Evolutionary conservation across 2,113 vertebrate genomes (phyloP).

Genomic region (Colossoma macropomum): DNA sequence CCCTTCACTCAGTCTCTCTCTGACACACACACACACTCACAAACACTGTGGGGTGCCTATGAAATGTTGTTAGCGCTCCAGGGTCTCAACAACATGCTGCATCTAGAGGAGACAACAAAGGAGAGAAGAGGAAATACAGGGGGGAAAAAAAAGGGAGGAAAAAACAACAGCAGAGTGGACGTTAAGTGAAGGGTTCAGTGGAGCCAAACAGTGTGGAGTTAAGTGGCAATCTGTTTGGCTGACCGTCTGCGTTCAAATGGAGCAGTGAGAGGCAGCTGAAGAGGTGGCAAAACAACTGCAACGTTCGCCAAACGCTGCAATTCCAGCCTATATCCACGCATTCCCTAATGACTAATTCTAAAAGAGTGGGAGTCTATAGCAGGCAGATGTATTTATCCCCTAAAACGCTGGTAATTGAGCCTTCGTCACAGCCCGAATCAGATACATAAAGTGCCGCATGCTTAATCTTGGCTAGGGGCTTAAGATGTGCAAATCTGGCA

Average conservation of each 20-base stretch:
- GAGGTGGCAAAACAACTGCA: neutral
- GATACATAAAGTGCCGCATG: constrained; percentile 15
- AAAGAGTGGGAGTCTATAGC: neutral
- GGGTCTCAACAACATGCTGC: neutral
- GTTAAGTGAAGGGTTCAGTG: neutral
- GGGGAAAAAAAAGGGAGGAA: neutral
- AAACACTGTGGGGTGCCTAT: neutral
- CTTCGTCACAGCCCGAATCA: constrained; percentile 3
- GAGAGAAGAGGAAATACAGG: neutral
- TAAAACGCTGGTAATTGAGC: constrained; percentile 36
- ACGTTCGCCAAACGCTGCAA: neutral
- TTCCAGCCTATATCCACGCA: neutral
- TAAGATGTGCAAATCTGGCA: constrained; percentile 46
- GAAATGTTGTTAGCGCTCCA: neutral
- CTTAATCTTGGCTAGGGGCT: constrained; percentile 31
- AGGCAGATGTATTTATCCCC: constrained; percentile 24
- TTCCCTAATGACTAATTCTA: neutral
- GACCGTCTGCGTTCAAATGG: neutral
- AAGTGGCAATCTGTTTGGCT: constrained; percentile 33
- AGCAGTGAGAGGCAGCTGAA: neutral
- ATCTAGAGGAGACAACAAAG: neutral
- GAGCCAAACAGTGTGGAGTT: neutral
- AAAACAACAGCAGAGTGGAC: neutral
- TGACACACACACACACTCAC: neutral
- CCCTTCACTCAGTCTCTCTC: neutral